Percentiles rank a stretch among this genome's conserved stretches.
Evolutionary conservation across 1,140 invertebrate genomes (phyloP).

Genomic region (Cyrtorhinus lividipennis): DNA sequence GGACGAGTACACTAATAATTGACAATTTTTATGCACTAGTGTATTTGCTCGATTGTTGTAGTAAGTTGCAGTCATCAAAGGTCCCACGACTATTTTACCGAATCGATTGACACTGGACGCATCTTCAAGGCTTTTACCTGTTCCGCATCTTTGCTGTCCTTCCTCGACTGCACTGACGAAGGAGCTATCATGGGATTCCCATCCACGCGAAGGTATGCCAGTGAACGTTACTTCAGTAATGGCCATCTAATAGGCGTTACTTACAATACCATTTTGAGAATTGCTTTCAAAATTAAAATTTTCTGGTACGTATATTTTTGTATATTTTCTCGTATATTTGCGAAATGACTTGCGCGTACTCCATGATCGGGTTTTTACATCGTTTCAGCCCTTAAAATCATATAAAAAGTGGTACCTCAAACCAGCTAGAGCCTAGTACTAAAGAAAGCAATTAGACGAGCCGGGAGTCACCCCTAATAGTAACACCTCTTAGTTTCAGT

Average conservation of each 20-base stretch:
- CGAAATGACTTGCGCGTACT: not conserved
- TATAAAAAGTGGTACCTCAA: too few relatives aligned
- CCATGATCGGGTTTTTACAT: not conserved
- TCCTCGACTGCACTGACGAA: not conserved
- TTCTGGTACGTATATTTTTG: not conserved
- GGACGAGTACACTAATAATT: too few relatives aligned
- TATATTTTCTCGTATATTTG: not conserved
- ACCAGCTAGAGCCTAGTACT: too few relatives aligned
- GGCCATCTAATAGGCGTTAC: too few relatives aligned
- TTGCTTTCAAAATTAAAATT: not conserved
- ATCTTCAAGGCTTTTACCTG: not conserved
- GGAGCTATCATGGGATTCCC: not conserved
- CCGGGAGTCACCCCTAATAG: too few relatives aligned
- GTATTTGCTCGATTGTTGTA: too few relatives aligned
- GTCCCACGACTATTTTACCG: slow-evolving; percentile 17
- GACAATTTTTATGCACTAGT: too few relatives aligned
- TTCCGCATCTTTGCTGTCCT: not conserved
- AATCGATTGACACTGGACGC: slow-evolving; percentile 6
- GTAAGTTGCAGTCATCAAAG: slow-evolving; percentile 9
- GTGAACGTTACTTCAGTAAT: too few relatives aligned
- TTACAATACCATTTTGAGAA: too few relatives aligned
- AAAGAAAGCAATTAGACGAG: too few relatives aligned
- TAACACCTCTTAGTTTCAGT: too few relatives aligned
- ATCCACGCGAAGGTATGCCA: not conserved
- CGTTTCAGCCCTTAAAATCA: too few relatives aligned